phyloP scores from a whole-genome alignment of 2,888 invertebrate genomes.

The Bembecia ichneumoniformis region DNA sequence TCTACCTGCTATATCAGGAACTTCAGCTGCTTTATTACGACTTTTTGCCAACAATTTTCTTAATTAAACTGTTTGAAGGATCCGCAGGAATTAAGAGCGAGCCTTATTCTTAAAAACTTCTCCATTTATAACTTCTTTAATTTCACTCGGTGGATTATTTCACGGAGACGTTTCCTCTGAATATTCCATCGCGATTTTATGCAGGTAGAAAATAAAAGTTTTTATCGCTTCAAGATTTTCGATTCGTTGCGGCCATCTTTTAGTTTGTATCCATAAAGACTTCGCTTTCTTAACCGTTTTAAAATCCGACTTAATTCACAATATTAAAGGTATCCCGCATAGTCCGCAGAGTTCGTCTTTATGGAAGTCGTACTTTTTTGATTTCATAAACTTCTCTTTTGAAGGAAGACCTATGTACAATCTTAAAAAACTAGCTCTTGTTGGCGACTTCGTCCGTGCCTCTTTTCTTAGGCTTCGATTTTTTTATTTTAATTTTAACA shows the following conservation, averaged over 20 bases:
- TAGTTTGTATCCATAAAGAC: slow-evolving; percentile 11
- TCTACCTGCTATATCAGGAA: not conserved
- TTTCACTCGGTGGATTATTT: slow-evolving; percentile 34
- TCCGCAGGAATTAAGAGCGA: slow-evolving; percentile 20
- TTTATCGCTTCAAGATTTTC: slow-evolving; percentile 25
- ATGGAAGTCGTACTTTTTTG: too few relatives aligned
- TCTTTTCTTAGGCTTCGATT: too few relatives aligned
- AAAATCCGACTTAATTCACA: not conserved
- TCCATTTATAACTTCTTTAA: slow-evolving; percentile 49
- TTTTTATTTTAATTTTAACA: too few relatives aligned
- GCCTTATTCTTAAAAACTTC: slow-evolving; percentile 25
- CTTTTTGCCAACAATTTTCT: slow-evolving; percentile 4
- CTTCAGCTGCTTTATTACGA: not conserved
- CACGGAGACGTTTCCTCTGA: slow-evolving; percentile 5
- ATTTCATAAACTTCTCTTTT: too few relatives aligned
- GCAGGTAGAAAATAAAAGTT: slow-evolving; percentile 40
- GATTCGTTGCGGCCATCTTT: slow-evolving; percentile 17
- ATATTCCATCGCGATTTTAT: slow-evolving; percentile 38
- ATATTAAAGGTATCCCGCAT: not conserved
- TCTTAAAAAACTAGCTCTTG: too few relatives aligned
- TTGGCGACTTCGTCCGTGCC: too few relatives aligned
- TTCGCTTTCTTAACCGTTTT: not conserved
- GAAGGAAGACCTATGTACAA: too few relatives aligned
- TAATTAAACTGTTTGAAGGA: slow-evolving; percentile 34
- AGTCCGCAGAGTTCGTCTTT: too few relatives aligned